Base-by-base conservation (phyloP, 2,888 invertebrate genomes). In the Andricus quercusramuli region DNA sequence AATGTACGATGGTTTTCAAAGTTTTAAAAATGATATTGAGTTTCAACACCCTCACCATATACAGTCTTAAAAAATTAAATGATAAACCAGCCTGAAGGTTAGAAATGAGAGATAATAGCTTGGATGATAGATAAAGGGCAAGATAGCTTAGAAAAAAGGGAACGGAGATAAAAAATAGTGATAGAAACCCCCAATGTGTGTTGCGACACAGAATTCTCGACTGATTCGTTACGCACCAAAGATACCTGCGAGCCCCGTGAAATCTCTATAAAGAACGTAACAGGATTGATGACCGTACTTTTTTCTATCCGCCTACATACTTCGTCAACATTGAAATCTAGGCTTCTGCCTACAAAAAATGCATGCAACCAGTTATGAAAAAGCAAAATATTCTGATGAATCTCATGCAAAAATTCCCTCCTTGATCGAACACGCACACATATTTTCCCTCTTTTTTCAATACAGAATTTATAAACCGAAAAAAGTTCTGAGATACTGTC, bases 181-280 rank as follows among this genome's bases (percentile, higher is more conserved):
- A 82, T 37, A 79, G 82, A 82, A 83, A 82, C 77, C 83, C 79
- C 80, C 78, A 85, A 88, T 79, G 64, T 29, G 64, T 84, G 82
- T 85, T 88, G 87, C 83, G 83, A 88, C 87, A 87, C 83, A 88
- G 84, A 88, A 87, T 87, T 83, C 83, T 85, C 84, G 85, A 85
- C 78, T 88, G 83, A 83, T 86, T 86, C 85, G 78, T 88, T 87
- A 88, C 85, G 87, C 85, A 88, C 88, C 89, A 89, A 91, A 91
- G 90, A 90, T 90, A 90, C 90, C 91, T 91, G 90, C 88, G 89
- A 90, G 88, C 90, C 91, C 91, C 90, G 88, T 92, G 90, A 89
- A 89, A 89, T 89, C 87, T 88, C 81, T 78, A 59, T 82, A 78
- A 83, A 41, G 79, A 62, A 82, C 65, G 56, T 78, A 84, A 85